Conservation (phyloP, 2,888 invertebrate species). For the Seladonia tumulorum region DNA sequence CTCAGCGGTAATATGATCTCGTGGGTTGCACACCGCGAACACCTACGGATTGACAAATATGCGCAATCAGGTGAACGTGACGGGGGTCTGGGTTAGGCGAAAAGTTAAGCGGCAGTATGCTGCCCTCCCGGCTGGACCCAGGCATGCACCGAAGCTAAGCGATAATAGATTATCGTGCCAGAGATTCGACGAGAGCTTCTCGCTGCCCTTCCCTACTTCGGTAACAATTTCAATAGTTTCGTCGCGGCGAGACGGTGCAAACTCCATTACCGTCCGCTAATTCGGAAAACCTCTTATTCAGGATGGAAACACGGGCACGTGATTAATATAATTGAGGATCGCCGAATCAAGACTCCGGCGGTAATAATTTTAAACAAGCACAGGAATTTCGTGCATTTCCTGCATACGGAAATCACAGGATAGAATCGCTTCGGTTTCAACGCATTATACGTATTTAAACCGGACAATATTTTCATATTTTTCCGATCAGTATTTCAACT, state of each 20-base stretch:
- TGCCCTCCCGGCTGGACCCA: neutral
- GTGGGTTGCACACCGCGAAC: conserved; percentile 18
- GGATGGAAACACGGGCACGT: neutral
- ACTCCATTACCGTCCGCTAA: conserved; percentile 42
- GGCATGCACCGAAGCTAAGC: neutral
- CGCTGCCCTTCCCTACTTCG: neutral
- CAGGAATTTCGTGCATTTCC: neutral
- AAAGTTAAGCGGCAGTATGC: conserved; percentile 45
- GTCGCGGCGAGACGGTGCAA: conserved; percentile 14
- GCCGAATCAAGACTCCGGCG: neutral
- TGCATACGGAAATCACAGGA: neutral
- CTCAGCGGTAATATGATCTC: conserved; percentile 55
- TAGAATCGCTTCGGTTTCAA: neutral
- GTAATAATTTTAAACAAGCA: neutral
- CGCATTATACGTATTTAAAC: neutral
- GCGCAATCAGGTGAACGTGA: conserved; percentile 29
- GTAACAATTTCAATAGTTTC: conserved; percentile 42
- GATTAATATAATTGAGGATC: conserved; percentile 2
- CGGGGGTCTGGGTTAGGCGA: conserved; percentile 8
- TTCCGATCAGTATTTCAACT: no score
- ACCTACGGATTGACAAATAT: conserved; percentile 53
- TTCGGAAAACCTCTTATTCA: conserved; percentile 10
- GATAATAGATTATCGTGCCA: conserved; percentile 33
- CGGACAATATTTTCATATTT: no score
- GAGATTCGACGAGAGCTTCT: conserved; percentile 28